These are phyloP conservation scores for Copidosoma floridanum DNA, from an alignment of 1,140 invertebrate genomes.

Conservation along the genomic window DNA sequence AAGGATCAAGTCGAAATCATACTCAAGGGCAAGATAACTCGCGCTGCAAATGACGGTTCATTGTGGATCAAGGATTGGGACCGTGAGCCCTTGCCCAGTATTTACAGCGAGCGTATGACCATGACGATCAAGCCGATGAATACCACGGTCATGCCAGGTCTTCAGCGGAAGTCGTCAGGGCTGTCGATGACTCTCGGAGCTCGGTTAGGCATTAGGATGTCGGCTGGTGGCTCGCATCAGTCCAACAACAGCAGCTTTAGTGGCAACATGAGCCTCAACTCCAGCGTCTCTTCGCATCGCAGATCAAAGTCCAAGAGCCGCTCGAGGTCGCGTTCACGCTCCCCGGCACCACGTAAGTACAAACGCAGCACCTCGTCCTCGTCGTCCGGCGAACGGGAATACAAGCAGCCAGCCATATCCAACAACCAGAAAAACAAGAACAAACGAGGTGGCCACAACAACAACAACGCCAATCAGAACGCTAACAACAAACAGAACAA, in stretches of 20 bases:
- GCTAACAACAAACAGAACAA: slow-evolving; percentile 45
- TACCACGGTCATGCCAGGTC: slow-evolving; percentile 29
- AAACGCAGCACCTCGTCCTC: slow-evolving; percentile 51
- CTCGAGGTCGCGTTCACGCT: slow-evolving; percentile 38
- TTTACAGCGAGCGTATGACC: slow-evolving; percentile 73
- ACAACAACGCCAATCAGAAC: neutral
- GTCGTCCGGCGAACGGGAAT: slow-evolving; percentile 46
- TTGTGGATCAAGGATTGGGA: slow-evolving; percentile 90
- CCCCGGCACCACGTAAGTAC: slow-evolving; percentile 45
- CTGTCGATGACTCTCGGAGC: slow-evolving; percentile 60
- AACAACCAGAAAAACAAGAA: neutral
- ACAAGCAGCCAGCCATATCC: neutral
- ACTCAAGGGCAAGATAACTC: slow-evolving; percentile 88
- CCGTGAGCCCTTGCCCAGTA: slow-evolving; percentile 83
- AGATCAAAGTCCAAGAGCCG: slow-evolving; percentile 38
- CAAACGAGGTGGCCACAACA: neutral
- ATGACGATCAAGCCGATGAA: slow-evolving; percentile 57
- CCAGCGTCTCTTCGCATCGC: slow-evolving; percentile 23
- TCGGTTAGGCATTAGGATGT: slow-evolving; percentile 57
- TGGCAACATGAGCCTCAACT: neutral
- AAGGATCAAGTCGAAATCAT: slow-evolving; percentile 93
- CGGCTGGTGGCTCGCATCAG: slow-evolving; percentile 8
- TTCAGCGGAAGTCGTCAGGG: slow-evolving; percentile 48
- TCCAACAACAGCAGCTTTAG: neutral
- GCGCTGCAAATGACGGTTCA: slow-evolving; percentile 80